Base-by-base conservation (phyloP, 2,888 invertebrate species). In the Azorinus chamasolen region DNA sequence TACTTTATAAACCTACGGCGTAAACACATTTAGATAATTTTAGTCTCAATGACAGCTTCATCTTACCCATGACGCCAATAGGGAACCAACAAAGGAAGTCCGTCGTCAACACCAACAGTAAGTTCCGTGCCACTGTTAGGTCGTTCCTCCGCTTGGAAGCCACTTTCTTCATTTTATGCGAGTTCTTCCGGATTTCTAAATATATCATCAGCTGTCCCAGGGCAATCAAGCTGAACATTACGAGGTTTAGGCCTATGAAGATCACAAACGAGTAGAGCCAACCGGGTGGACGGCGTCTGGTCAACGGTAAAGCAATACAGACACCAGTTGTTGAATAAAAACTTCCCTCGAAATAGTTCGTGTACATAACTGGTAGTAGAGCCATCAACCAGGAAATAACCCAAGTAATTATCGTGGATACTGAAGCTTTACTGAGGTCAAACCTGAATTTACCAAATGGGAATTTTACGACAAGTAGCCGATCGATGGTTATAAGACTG, bases 401-500 rank as follows among this genome's bases (percentile, higher is more conserved):
- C 92, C 92, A 92, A 0, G 85, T 81, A 2, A 76, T 20, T n/a
- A n/a, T n/a, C n/a, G n/a, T n/a, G 0, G 85, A 62, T 55, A 76
- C 62, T 14, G 83, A 77, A 1, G 89, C 86, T 1, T 66, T 77
- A 14, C 69, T 73, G 0, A 74, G 27, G 10, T 10, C 32, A 24
- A 92, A 85, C 14, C 63, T 72, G 20, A 73, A 24, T 18, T 69
- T 63, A 1, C 81, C 94, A 61, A 95, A 91, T n/a, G 95, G 95
- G 76, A 94, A 93, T 20, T 95, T 94, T 32, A 95, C 95, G 0
- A 95, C 95, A 78, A 95, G 93, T 83, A 95, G 94, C n/a, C 95
- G 94, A 88, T 95, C 95, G 92, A 95, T 94, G 1, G 95, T 95
- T 68, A 95, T 95, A 71, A 95, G 84, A 0, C 94, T 94, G 16